These are phyloP conservation scores for Morpho achilles DNA, from an alignment of 2,888 invertebrate species.

Conservation along the genomic window DNA sequence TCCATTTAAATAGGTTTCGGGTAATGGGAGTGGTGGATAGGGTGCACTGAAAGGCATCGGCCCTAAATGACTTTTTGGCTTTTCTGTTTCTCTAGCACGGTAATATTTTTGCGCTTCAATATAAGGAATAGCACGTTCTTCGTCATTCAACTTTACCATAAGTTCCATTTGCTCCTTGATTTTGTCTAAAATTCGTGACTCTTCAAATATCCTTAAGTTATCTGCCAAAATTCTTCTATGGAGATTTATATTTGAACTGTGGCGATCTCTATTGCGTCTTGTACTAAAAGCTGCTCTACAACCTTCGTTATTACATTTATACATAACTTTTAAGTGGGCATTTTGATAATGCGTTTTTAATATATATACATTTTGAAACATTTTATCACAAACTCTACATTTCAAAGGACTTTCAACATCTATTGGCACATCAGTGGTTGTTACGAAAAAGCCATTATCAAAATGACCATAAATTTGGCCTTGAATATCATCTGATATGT, in stretches of 20 bases:
- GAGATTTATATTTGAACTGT: slow-evolving; percentile 93
- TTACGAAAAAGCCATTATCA: slow-evolving; percentile 85
- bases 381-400: slow-evolving; percentile 95
- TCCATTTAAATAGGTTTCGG: slow-evolving; percentile 61
- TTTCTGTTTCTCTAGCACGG: slow-evolving; percentile 58
- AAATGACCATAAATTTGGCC: slow-evolving; percentile 85
- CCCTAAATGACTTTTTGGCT: slow-evolving; percentile 49
- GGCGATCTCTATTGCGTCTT: slow-evolving; percentile 93
- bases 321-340: slow-evolving; percentile 96
- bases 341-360: slow-evolving; percentile 97
- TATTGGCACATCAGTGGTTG: slow-evolving; percentile 90
- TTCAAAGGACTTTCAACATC: slow-evolving; percentile 94
- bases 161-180: slow-evolving; percentile 88
- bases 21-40: slow-evolving; percentile 57
- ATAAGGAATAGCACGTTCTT: slow-evolving; percentile 80
- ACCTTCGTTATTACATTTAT: slow-evolving; percentile 95
- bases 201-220: slow-evolving; percentile 62
- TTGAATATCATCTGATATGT: slow-evolving; percentile 79
- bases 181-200: slow-evolving; percentile 72
- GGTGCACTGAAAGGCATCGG: slow-evolving; percentile 52
- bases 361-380: slow-evolving; percentile 95
- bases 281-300: slow-evolving; percentile 97
- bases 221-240: slow-evolving; percentile 92
- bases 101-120: slow-evolving; percentile 75
- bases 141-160: slow-evolving; percentile 87